phyloP scores from a whole-genome alignment of 2,797 vertebrate genomes.

The Myiothlypis coronata region DNA sequence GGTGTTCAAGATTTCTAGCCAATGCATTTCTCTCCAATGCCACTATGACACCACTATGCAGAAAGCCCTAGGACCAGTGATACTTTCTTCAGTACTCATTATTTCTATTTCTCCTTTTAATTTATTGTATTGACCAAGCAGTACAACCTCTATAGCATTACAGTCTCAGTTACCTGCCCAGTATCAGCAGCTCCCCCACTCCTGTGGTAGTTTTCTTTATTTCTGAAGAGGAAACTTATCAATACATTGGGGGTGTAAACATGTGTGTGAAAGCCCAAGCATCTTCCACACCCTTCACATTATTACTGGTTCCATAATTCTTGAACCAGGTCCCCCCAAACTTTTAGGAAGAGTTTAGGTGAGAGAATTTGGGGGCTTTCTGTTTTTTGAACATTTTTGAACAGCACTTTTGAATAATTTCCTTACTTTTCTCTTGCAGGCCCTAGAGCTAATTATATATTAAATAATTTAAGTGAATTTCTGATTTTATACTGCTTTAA shows the following conservation, averaged over 20 bases:
- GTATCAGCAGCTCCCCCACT: neutral
- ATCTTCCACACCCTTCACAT: neutral
- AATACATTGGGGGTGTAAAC: fast-evolving
- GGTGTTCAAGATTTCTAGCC: neutral
- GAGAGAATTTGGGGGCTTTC: neutral
- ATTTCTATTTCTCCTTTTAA: neutral
- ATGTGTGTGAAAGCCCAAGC: neutral
- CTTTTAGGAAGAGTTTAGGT: neutral
- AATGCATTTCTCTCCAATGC: neutral
- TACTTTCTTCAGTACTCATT: neutral
- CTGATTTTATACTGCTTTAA: neutral
- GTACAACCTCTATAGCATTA: neutral
- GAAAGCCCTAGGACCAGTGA: neutral
- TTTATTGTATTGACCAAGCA: neutral
- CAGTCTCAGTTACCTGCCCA: neutral
- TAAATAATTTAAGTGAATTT: neutral
- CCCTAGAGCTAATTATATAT: neutral
- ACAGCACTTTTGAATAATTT: neutral
- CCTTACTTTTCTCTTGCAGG: neutral
- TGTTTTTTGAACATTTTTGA: neutral
- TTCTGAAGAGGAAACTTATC: neutral
- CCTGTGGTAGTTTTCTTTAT: neutral
- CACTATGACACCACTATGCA: neutral
- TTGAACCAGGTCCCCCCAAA: neutral
- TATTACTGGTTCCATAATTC: neutral